These are phyloP conservation scores for Apocheima hispidaria DNA, from an alignment of 2,888 invertebrate species.

Conservation along the genomic window DNA sequence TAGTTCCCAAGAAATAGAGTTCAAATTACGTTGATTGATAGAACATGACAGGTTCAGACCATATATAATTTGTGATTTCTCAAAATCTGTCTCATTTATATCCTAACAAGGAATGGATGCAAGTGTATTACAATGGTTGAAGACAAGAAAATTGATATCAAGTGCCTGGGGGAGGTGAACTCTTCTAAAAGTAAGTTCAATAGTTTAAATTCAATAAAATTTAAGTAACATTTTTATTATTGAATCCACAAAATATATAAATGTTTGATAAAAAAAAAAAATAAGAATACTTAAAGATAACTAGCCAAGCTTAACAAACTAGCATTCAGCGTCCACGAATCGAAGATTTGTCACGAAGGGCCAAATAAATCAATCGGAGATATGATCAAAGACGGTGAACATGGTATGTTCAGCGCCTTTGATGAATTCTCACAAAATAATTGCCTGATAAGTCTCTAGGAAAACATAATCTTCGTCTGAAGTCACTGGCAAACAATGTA, in stretches of 20 bases:
- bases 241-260: no score
- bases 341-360: no score
- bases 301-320: no score
- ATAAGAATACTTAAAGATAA: no score
- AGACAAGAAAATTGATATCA: conserved; percentile 40
- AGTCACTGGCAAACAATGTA: conserved; percentile 13
- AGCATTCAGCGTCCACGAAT: no score
- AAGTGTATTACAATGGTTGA: conserved; percentile 43
- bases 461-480: conserved; percentile 14
- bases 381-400: no score
- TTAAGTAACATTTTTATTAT: neutral
- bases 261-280: no score
- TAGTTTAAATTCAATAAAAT: neutral
- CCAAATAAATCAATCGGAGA: no score
- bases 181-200: conserved; percentile 48
- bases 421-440: neutral
- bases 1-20: neutral
- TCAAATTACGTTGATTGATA: conserved; percentile 6
- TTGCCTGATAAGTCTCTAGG: neutral
- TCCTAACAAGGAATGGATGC: conserved; percentile 41
- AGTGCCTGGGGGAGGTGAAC: conserved; percentile 37
- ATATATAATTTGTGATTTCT: conserved; percentile 41
- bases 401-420: no score
- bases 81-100: conserved; percentile 26
- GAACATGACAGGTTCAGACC: neutral